Evolutionary conservation across 92 coral and sea anemone genomes (phyloP).

Genomic region (Heliopora coerulea): DNA sequence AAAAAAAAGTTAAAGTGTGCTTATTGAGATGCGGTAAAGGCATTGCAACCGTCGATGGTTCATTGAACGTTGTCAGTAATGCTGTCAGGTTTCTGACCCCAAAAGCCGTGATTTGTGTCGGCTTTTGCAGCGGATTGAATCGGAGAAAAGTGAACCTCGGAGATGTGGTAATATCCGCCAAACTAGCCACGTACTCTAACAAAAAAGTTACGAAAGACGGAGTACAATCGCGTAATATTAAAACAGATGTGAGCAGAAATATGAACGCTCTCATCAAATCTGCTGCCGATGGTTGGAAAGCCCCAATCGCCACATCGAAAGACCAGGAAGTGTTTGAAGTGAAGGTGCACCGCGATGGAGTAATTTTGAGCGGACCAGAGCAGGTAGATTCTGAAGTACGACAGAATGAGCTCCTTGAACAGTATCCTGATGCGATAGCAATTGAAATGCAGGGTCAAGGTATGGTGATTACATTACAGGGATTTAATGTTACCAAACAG

Average conservation of each 20-base stretch:
- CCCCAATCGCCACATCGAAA: slow-evolving; percentile 42
- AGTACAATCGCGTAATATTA: not conserved
- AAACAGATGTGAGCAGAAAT: slow-evolving; percentile 37
- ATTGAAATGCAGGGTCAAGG: slow-evolving; percentile 61
- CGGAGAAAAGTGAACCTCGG: slow-evolving; percentile 37
- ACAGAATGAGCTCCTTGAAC: slow-evolving; percentile 42
- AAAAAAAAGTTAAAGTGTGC: not conserved
- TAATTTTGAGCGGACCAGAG: slow-evolving; percentile 53
- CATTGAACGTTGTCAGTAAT: slow-evolving; percentile 24
- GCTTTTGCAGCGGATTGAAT: slow-evolving; percentile 28
- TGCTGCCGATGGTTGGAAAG: slow-evolving; percentile 40
- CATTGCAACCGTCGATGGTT: slow-evolving; percentile 7
- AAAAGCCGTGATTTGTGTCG: slow-evolving; percentile 52
- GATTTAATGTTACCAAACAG: no score
- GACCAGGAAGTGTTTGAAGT: slow-evolving; percentile 11
- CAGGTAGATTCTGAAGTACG: slow-evolving; percentile 28
- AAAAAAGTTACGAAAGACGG: slow-evolving; percentile 13
- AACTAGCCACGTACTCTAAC: slow-evolving; percentile 44
- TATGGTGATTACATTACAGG: no score
- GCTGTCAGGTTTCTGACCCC: slow-evolving; percentile 38
- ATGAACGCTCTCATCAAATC: slow-evolving; percentile 35
- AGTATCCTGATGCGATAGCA: slow-evolving; percentile 44
- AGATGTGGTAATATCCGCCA: slow-evolving; percentile 44
- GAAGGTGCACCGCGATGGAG: slow-evolving; percentile 39
- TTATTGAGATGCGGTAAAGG: slow-evolving; percentile 43